These are phyloP conservation scores for Acrocera orbiculus DNA, from an alignment of 2,888 invertebrate genomes.

Conservation along the genomic window DNA sequence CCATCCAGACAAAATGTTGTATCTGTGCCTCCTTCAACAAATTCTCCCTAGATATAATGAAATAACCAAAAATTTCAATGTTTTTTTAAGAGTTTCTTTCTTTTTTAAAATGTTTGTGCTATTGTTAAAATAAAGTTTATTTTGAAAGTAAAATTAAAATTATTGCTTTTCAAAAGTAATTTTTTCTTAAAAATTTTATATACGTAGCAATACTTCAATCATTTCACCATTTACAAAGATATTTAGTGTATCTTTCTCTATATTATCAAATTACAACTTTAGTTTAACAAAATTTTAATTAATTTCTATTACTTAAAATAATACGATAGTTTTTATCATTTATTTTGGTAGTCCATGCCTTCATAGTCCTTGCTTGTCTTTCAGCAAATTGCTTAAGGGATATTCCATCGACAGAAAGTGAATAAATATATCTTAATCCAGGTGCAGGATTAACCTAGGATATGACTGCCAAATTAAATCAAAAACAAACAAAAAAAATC, in stretches of 20 bases:
- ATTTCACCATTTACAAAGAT: conserved; percentile 27
- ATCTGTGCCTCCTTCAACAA: conserved; percentile 70
- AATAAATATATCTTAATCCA: conserved; percentile 67
- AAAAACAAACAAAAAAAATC: background rate
- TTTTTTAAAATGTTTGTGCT: background rate
- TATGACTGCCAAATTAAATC: no score
- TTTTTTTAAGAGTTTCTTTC: background rate
- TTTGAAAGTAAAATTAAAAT: background rate
- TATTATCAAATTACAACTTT: no score
- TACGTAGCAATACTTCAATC: conserved; percentile 22
- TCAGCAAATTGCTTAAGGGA: conserved; percentile 63
- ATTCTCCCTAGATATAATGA: conserved; percentile 44
- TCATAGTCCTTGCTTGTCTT: conserved; percentile 54
- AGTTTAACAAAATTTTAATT: background rate
- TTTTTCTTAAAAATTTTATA: background rate
- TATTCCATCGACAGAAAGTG: conserved; percentile 66
- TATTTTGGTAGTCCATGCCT: conserved; percentile 48
- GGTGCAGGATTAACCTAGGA: conserved; percentile 42
- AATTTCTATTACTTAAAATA: conserved; percentile 33
- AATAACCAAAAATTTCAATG: conserved; percentile 12
- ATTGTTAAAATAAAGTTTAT: no score
- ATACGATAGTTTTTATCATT: conserved; percentile 42
- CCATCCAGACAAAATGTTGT: conserved; percentile 43
- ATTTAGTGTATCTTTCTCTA: conserved; percentile 37
- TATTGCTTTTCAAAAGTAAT: background rate